A percentile compares a stretch with the other conserved stretches of the same genome.
Evolutionary conservation across 2,797 vertebrate species (phyloP).

Genomic region (Simalia tracyae): DNA sequence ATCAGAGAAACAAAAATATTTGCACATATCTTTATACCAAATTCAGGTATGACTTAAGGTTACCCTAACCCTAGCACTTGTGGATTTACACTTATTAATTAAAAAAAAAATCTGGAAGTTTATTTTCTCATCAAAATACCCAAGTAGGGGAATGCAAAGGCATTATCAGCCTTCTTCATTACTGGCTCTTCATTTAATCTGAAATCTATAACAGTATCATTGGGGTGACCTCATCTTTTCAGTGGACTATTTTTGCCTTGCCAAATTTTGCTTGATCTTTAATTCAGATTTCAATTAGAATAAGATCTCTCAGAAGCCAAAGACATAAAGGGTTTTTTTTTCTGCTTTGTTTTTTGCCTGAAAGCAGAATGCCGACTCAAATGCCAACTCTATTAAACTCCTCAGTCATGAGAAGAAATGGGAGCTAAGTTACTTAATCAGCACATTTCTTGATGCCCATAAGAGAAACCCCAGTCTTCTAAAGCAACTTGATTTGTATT

Average conservation of each 20-base stretch:
- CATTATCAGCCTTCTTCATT: constrained; percentile 62
- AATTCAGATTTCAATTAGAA: constrained; percentile 66
- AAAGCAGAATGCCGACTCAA: constrained; percentile 58
- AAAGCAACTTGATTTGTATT: background rate
- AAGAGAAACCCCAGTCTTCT: background rate
- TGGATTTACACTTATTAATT: constrained; percentile 28
- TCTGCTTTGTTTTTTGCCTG: constrained; percentile 52
- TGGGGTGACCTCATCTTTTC: constrained; percentile 69
- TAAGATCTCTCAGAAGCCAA: constrained; percentile 61
- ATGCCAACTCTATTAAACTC: constrained; percentile 64
- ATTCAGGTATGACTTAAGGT: constrained; percentile 50
- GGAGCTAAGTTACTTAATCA: constrained; percentile 54
- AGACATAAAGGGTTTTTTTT: constrained; percentile 29
- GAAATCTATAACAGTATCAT: constrained; percentile 65
- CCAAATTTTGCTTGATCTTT: constrained; percentile 69
- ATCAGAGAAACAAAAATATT: background rate
- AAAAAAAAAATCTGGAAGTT: constrained; percentile 45
- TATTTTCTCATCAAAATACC: constrained; percentile 59
- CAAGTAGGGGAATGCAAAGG: constrained; percentile 53
- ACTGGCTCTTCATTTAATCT: constrained; percentile 67
- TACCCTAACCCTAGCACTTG: constrained; percentile 10
- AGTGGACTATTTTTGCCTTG: constrained; percentile 63
- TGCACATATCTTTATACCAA: constrained; percentile 39
- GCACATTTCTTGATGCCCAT: constrained; percentile 49
- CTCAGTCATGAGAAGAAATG: constrained; percentile 23